A percentile compares a stretch with the other conserved stretches of the same genome.
phyloP scores from a whole-genome alignment of 2,113 vertebrate species.

The Aegithalos caudatus region DNA sequence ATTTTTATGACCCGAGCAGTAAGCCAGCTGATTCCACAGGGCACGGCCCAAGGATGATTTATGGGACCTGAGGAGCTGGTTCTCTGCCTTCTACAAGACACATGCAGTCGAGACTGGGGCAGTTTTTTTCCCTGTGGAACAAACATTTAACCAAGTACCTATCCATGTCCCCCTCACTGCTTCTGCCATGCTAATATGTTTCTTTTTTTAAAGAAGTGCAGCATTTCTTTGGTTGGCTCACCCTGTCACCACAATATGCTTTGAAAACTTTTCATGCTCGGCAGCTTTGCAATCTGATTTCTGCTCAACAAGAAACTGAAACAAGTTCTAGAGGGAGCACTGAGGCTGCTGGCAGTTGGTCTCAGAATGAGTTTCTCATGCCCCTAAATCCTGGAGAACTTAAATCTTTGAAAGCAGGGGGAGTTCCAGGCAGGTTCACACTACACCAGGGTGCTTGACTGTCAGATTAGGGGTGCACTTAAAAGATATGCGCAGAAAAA shows the following conservation, averaged over 20 bases:
- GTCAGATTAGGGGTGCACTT: background rate
- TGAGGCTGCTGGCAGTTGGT: slow-evolving; percentile 8
- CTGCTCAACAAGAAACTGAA: slow-evolving; percentile 61
- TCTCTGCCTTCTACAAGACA: background rate
- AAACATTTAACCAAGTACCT: background rate
- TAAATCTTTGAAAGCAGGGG: slow-evolving; percentile 49
- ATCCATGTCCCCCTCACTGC: rapidly evolving
- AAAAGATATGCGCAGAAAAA: rapidly evolving
- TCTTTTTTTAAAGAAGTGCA: background rate
- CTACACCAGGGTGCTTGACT: background rate
- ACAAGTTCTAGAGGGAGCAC: slow-evolving; percentile 49
- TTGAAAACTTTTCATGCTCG: background rate
- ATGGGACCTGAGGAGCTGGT: background rate
- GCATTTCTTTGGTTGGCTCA: background rate
- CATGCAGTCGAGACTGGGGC: rapidly evolving
- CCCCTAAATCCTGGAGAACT: slow-evolving; percentile 25
- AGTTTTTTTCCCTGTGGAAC: background rate
- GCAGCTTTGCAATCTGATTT: slow-evolving; percentile 26
- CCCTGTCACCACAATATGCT: background rate
- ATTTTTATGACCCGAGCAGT: rapidly evolving
- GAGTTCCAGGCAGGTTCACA: background rate
- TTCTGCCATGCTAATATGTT: background rate
- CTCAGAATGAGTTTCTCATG: slow-evolving; percentile 23
- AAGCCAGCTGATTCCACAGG: background rate
- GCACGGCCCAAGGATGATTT: background rate